A percentile compares a stretch with the other conserved stretches of the same genome.
Conservation (phyloP, 2,888 invertebrate genomes). For the Cheilosia impressa region DNA sequence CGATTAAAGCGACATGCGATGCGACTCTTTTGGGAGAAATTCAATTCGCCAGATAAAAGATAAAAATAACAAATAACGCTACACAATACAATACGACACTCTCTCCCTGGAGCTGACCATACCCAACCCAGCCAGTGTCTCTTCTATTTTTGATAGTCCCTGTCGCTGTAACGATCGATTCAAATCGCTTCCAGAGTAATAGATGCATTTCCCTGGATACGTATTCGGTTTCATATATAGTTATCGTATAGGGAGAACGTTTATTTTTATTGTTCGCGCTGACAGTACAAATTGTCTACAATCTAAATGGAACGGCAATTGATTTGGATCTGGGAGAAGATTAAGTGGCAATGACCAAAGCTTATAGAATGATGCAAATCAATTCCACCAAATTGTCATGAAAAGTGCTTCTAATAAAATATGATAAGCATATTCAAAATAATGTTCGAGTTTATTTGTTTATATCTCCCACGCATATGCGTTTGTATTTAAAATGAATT, state of each 20-base stretch:
- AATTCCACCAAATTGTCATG: not conserved
- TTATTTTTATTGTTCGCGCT: slow-evolving; percentile 41
- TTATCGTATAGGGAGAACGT: slow-evolving; percentile 30
- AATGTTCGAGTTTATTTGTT: not conserved
- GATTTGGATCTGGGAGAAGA: slow-evolving; percentile 8
- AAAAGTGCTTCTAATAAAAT: not conserved
- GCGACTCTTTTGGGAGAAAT: slow-evolving; percentile 27
- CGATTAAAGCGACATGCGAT: slow-evolving; percentile 6
- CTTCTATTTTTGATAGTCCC: slow-evolving; percentile 2
- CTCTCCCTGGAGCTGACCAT: not conserved
- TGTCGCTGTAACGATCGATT: slow-evolving; percentile 42
- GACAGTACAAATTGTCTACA: slow-evolving; percentile 43
- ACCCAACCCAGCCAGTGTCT: slow-evolving; percentile 4
- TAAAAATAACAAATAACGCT: slow-evolving; percentile 19
- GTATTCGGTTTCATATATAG: slow-evolving; percentile 45
- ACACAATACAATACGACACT: not conserved
- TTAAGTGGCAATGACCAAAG: not conserved
- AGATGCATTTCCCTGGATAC: slow-evolving; percentile 39
- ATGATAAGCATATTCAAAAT: not conserved
- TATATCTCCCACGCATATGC: too few relatives aligned
- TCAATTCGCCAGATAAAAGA: slow-evolving; percentile 17
- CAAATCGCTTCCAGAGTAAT: slow-evolving; percentile 29
- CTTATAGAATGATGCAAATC: not conserved
- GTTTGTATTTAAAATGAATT: not conserved
- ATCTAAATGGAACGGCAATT: slow-evolving; percentile 37